A percentile compares a stretch with the other conserved stretches of the same genome.
Evolutionary conservation across 2,888 invertebrate genomes (phyloP).

Genomic region (Graphium colonna): DNA sequence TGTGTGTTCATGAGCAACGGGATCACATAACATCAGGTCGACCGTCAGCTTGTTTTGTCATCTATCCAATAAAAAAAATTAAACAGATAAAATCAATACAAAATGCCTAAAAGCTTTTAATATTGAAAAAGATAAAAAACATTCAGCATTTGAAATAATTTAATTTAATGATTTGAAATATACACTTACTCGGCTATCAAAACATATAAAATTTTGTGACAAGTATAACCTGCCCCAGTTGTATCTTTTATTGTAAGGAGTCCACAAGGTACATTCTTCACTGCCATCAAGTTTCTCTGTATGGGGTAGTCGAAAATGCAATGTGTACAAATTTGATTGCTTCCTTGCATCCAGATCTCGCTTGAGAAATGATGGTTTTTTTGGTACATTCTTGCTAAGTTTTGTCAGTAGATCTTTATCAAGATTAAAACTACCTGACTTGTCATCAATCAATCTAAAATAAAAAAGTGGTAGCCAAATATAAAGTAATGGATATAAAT

Average conservation of each 20-base stretch:
- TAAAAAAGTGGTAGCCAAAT: conserved; percentile 20
- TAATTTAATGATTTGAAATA: background rate
- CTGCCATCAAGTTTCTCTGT: conserved; percentile 96
- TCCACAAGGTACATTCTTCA: conserved; percentile 94
- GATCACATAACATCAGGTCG: too few relatives aligned
- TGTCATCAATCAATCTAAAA: conserved; percentile 93
- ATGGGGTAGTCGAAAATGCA: conserved; percentile 91
- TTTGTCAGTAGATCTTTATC: conserved; percentile 92
- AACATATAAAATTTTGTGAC: conserved; percentile 97
- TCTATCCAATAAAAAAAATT: too few relatives aligned
- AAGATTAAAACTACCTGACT: conserved; percentile 90
- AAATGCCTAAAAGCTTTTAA: too few relatives aligned
- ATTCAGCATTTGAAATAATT: too few relatives aligned
- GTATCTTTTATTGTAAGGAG: conserved; percentile 95
- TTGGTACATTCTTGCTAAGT: conserved; percentile 91
- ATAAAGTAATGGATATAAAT: too few relatives aligned
- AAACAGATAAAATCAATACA: too few relatives aligned
- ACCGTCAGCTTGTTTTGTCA: too few relatives aligned
- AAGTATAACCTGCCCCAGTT: conserved; percentile 94
- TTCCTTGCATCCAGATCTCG: conserved; percentile 96
- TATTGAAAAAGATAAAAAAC: too few relatives aligned
- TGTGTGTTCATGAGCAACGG: too few relatives aligned
- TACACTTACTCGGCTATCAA: conserved; percentile 92
- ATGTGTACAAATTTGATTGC: conserved; percentile 94
- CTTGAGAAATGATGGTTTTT: conserved; percentile 94